Conservation (phyloP, 2,797 vertebrate species). For the Spinibarbus caldwelli region DNA sequence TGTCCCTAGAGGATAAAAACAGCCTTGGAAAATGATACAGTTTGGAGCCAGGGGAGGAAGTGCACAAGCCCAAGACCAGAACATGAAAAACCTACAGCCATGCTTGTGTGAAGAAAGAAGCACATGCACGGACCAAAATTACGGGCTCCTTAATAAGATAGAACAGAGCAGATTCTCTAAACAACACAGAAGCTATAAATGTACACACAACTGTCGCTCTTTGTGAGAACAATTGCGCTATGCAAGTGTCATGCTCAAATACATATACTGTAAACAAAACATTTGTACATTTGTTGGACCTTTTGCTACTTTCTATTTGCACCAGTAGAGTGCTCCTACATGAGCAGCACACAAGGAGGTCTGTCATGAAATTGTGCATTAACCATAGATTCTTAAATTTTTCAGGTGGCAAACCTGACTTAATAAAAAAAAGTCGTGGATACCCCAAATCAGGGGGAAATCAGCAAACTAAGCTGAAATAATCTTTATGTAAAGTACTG, state of each 20-base stretch:
- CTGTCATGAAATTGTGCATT: not conserved
- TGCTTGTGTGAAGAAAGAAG: conserved; percentile 42
- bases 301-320: not conserved
- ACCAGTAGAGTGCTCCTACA: not conserved
- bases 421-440: not conserved
- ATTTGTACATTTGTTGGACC: not conserved
- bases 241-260: not conserved
- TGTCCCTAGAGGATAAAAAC: conserved; percentile 77
- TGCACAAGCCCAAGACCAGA: conserved; percentile 72
- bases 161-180: conserved; percentile 21
- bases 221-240: not conserved
- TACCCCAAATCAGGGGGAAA: not conserved
- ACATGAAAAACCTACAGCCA: conserved; percentile 73
- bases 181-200: conserved; percentile 7
- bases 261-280: not conserved
- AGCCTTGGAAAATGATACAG: conserved; percentile 83
- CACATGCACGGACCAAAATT: conserved; percentile 29
- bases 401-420: not conserved
- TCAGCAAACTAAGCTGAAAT: not conserved
- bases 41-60: conserved; percentile 79
- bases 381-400: not conserved
- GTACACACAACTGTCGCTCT: not conserved
- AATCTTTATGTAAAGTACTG: not conserved
- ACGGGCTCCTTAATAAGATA: conserved; percentile 31
- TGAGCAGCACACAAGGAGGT: not conserved